Evolutionary conservation across 64 coral and sea anemone species (phyloP).

Genomic region (Exaiptasia diaphana): DNA sequence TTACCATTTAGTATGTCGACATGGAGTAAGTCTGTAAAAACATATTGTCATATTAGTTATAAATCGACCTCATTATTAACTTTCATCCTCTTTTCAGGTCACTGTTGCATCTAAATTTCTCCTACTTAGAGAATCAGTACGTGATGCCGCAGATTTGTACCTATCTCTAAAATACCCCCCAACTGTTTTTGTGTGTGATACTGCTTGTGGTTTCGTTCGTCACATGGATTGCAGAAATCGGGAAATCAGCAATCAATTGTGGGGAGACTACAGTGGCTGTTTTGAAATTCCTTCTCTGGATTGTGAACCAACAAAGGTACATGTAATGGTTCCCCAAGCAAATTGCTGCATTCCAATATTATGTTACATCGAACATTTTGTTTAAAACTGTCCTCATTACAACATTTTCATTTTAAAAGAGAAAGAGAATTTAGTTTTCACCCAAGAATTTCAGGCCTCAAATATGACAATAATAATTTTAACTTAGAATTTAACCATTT

Average conservation of each 20-base stretch:
- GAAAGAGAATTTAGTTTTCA: not conserved
- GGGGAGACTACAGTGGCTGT: constrained; percentile 17
- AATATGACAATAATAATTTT: too few species aligned
- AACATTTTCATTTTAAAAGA: not conserved
- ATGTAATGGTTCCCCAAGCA: not conserved
- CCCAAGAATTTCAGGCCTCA: too few species aligned
- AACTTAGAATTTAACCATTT: too few species aligned
- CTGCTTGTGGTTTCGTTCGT: constrained; percentile 21
- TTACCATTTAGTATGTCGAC: constrained; percentile 60
- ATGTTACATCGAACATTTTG: not conserved
- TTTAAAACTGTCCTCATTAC: not conserved
- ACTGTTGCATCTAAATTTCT: constrained; percentile 38
- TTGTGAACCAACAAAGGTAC: not conserved
- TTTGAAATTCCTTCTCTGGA: constrained; percentile 49
- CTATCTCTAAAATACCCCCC: constrained; percentile 43
- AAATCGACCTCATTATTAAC: not conserved
- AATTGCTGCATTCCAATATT: not conserved
- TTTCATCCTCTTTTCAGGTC: not conserved
- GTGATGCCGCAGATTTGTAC: constrained; percentile 57
- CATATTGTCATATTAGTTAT: not conserved
- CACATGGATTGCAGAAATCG: constrained; percentile 22
- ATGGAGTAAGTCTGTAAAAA: constrained; percentile 37
- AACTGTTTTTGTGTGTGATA: constrained; percentile 15
- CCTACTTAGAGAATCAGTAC: constrained; percentile 20
- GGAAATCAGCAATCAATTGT: not conserved